phyloP scores from a whole-genome alignment of 2,797 vertebrate genomes.

The Clarias laeviceps region DNA sequence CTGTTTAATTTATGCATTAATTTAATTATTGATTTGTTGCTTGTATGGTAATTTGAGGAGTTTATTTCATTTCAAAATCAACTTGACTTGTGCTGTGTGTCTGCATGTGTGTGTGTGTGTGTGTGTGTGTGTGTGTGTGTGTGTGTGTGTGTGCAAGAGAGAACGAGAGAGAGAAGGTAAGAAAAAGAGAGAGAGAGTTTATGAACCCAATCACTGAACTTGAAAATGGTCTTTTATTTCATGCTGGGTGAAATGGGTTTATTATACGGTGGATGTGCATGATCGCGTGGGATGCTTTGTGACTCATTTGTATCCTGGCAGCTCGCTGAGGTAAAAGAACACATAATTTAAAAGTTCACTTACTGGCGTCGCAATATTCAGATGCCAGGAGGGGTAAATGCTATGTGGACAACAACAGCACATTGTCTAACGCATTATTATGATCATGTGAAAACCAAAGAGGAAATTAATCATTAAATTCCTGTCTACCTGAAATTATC shows the following conservation, averaged over 20 bases:
- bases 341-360: constrained; percentile 66
- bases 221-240: constrained; percentile 65
- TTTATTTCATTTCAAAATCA: constrained; percentile 38
- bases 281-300: constrained; percentile 61
- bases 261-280: constrained; percentile 65
- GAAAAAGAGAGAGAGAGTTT: constrained; percentile 52
- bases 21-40: constrained; percentile 49
- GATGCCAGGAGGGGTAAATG: constrained; percentile 51
- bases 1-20: constrained; percentile 46
- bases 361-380: constrained; percentile 58
- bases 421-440: constrained; percentile 51
- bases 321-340: constrained; percentile 63
- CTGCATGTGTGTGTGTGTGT: background rate
- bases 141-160: background rate
- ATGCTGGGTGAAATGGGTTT: constrained; percentile 64
- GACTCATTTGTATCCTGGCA: constrained; percentile 65
- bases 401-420: constrained; percentile 57
- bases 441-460: constrained; percentile 43
- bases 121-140: background rate
- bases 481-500: constrained; percentile 57
- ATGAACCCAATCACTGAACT: constrained; percentile 65
- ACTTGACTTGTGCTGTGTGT: constrained; percentile 7
- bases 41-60: constrained; percentile 45
- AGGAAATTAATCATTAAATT: constrained; percentile 57
- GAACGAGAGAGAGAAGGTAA: constrained; percentile 18